Conservation (phyloP, 1,140 invertebrate genomes). For the Brachionus paranguensis region DNA sequence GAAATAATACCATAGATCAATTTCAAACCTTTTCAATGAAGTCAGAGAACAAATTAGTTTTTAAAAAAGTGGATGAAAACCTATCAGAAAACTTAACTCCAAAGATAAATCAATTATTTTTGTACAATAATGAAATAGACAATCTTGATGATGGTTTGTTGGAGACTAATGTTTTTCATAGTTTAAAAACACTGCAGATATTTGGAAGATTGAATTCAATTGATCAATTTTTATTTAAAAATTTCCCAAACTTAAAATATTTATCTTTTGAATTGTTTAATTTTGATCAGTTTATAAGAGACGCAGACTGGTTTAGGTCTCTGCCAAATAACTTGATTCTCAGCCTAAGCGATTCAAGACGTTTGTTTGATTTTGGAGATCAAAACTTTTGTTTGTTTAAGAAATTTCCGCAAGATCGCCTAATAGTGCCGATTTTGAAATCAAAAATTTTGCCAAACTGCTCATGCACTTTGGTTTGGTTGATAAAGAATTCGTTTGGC, state of each 20-base stretch:
- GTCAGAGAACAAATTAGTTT: neutral
- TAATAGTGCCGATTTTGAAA: neutral
- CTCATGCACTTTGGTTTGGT: neutral
- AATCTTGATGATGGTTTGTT: neutral
- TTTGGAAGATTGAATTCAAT: neutral
- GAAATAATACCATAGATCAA: neutral
- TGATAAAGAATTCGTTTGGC: neutral
- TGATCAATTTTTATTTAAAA: neutral
- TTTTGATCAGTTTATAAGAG: neutral
- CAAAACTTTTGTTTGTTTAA: neutral
- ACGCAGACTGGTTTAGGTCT: neutral
- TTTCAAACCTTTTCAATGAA: neutral
- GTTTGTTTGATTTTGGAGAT: neutral
- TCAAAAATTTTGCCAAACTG: neutral
- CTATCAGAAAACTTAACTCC: neutral
- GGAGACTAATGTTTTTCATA: neutral
- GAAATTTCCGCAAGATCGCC: neutral
- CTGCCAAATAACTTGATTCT: neutral
- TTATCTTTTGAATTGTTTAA: neutral
- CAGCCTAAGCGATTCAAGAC: neutral
- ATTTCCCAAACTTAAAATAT: neutral
- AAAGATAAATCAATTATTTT: neutral
- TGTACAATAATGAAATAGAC: neutral
- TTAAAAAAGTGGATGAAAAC: neutral
- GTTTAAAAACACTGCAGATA: neutral